Conservation (phyloP, 92 coral and sea anemone species). For the Galaxea fascicularis region DNA sequence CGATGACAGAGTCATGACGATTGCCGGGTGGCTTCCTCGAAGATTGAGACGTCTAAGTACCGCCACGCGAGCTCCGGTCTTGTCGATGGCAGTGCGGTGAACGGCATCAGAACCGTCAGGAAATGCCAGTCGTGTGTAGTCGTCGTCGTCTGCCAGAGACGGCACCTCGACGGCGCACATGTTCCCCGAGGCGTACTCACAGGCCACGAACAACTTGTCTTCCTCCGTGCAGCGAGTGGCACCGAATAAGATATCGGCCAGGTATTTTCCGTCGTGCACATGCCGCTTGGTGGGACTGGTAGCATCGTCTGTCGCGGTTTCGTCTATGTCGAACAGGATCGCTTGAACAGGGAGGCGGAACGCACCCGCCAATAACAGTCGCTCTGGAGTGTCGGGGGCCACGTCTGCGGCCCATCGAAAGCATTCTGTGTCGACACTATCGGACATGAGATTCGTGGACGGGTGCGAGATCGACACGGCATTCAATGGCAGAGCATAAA, state of each 20-base stretch:
- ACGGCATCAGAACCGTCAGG: neutral
- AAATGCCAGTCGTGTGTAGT: conserved; percentile 11
- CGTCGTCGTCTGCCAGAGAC: conserved; percentile 4
- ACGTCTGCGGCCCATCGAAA: conserved; percentile 1
- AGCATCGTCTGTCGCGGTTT: neutral
- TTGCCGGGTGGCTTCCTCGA: neutral
- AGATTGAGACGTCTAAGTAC: neutral
- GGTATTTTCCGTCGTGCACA: neutral
- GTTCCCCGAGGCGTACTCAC: conserved; percentile 15
- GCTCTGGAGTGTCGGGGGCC: neutral
- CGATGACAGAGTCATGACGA: neutral
- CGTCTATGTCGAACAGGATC: conserved; percentile 18
- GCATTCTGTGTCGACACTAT: neutral
- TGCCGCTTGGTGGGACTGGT: neutral
- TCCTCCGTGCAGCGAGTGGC: neutral
- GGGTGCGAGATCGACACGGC: neutral
- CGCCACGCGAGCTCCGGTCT: conserved; percentile 8
- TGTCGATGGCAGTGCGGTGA: conserved; percentile 1
- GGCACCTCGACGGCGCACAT: conserved; percentile 5
- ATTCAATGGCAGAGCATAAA: neutral
- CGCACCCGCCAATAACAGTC: conserved; percentile 7
- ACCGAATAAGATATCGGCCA: neutral
- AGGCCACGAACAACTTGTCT: conserved; percentile 13
- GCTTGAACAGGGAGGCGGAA: conserved; percentile 21
- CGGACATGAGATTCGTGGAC: neutral